Conservation (phyloP, 2,888 invertebrate genomes). For the Drosophila yooni region DNA sequence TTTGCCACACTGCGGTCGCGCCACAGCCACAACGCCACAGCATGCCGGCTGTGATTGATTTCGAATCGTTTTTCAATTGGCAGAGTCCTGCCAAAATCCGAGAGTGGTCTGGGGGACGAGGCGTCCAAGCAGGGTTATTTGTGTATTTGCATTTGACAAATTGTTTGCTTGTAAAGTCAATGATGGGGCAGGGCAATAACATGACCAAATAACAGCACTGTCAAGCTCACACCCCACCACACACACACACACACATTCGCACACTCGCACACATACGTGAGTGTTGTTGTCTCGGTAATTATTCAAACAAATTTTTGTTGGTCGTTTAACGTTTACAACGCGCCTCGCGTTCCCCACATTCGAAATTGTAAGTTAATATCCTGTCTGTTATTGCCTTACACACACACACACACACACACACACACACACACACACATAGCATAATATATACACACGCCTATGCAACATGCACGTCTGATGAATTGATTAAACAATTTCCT, state of each 20-base stretch:
- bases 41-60: conserved; percentile 74
- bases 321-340: conserved; percentile 56
- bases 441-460: conserved; percentile 13
- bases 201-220: conserved; percentile 35
- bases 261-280: conserved; percentile 9
- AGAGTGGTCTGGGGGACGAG: background rate
- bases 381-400: conserved; percentile 77
- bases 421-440: conserved; percentile 21
- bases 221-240: conserved; percentile 6
- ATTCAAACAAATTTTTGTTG: conserved; percentile 74
- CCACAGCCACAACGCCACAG: conserved; percentile 23
- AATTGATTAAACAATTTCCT: conserved; percentile 80
- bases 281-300: conserved; percentile 73
- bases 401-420: conserved; percentile 38
- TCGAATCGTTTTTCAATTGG: conserved; percentile 81
- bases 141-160: conserved; percentile 81
- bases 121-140: conserved; percentile 68
- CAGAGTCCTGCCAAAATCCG: conserved; percentile 33
- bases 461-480: conserved; percentile 70
- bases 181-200: conserved; percentile 63
- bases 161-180: conserved; percentile 79
- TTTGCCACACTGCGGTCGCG: conserved; percentile 46
- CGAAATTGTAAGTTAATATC: conserved; percentile 78
- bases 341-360: conserved; percentile 37
- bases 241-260: conserved; percentile 5